phyloP scores from a whole-genome alignment of 2,888 invertebrate species.

The Labia minor region DNA sequence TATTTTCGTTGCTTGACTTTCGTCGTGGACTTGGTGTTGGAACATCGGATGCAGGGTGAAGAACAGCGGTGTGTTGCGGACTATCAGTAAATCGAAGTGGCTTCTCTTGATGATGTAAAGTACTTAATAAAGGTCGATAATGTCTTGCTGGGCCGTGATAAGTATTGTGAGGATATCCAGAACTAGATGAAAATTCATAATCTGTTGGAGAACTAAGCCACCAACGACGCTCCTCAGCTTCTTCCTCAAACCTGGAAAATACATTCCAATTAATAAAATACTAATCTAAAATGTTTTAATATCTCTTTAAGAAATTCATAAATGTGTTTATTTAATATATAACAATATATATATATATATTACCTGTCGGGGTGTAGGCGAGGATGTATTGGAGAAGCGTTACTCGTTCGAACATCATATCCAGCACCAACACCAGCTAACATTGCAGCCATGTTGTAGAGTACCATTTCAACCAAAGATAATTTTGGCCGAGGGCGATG shows the following conservation, averaged over 20 bases:
- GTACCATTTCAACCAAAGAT: slow-evolving; percentile 60
- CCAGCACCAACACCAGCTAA: slow-evolving; percentile 85
- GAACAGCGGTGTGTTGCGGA: slow-evolving; percentile 51
- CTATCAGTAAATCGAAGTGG: slow-evolving; percentile 65
- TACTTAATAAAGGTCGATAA: slow-evolving; percentile 50
- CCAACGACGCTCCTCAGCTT: slow-evolving; percentile 27
- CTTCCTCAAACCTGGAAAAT: slow-evolving; percentile 27
- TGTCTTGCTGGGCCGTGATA: slow-evolving; percentile 80
- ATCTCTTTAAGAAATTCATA: no score
- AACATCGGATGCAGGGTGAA: slow-evolving; percentile 36
- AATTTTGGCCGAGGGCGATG: slow-evolving; percentile 39
- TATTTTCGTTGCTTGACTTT: slow-evolving; percentile 58
- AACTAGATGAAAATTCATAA: slow-evolving; percentile 46
- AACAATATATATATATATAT: slow-evolving; percentile 19
- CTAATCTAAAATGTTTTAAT: no score
- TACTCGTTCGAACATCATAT: slow-evolving; percentile 82
- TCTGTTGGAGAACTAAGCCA: slow-evolving; percentile 35
- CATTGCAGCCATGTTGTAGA: slow-evolving; percentile 87
- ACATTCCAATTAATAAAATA: no score
- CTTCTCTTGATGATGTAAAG: slow-evolving; percentile 41
- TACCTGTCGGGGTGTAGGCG: slow-evolving; percentile 61
- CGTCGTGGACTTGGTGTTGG: slow-evolving; percentile 59
- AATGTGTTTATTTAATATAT: not conserved
- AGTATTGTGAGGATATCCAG: slow-evolving; percentile 67
- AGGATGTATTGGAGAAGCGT: slow-evolving; percentile 73